These are phyloP conservation scores for Drosophila erecta DNA, from an alignment of 1,140 invertebrate species.

Conservation along the genomic window DNA sequence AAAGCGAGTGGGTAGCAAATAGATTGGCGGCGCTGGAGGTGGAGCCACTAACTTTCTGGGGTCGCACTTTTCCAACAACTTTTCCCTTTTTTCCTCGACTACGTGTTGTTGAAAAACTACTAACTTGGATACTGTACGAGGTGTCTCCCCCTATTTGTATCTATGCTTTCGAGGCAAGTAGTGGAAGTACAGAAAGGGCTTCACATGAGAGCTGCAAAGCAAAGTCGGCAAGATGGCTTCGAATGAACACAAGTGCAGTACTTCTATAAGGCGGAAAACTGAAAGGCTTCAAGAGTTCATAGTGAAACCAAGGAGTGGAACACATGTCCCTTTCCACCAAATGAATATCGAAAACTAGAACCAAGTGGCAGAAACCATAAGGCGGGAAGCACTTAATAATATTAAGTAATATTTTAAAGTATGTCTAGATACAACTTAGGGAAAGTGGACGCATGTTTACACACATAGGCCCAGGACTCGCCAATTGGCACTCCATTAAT, in stretches of 20 bases:
- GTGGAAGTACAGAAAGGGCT: neutral
- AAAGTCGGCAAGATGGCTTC: conserved; percentile 7
- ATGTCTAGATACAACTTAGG: too few relatives aligned
- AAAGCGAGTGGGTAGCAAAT: conserved; percentile 54
- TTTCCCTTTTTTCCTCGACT: conserved; percentile 15
- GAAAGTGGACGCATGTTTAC: too few relatives aligned
- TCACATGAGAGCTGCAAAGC: neutral
- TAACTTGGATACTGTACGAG: conserved; percentile 56
- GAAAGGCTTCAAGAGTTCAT: neutral
- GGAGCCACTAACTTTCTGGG: conserved; percentile 56
- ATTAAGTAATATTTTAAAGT: too few relatives aligned
- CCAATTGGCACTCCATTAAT: conserved; percentile 28
- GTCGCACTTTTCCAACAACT: conserved; percentile 47
- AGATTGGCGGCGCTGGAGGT: conserved; percentile 52
- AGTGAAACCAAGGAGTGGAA: neutral
- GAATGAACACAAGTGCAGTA: neutral
- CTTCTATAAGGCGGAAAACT: too few relatives aligned
- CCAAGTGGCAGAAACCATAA: too few relatives aligned
- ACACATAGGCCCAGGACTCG: neutral
- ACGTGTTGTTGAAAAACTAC: conserved; percentile 56
- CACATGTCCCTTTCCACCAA: too few relatives aligned
- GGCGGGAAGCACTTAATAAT: too few relatives aligned
- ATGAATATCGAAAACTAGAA: too few relatives aligned
- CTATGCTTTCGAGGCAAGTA: neutral
- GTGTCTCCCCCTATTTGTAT: conserved; percentile 16